These are phyloP conservation scores for Ophioderma brevispina DNA, from an alignment of 35 echinoderm and acorn worm species.

Conservation along the genomic window DNA sequence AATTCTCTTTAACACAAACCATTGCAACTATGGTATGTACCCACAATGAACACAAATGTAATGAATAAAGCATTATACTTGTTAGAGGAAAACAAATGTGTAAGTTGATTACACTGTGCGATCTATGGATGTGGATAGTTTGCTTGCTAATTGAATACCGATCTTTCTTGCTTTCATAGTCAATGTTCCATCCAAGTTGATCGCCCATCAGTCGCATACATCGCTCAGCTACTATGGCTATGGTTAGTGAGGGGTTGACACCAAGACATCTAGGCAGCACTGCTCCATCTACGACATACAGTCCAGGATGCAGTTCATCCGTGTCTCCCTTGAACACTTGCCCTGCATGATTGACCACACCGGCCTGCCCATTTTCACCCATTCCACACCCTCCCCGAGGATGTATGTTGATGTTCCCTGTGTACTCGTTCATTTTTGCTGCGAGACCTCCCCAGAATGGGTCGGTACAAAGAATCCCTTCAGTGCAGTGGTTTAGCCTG, in stretches of 20 bases:
- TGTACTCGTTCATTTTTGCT: conserved; percentile 47
- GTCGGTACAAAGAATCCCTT: conserved; percentile 67
- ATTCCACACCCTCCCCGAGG: conserved; percentile 78
- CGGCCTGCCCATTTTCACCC: conserved; percentile 61
- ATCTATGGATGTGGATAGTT: too few relatives aligned
- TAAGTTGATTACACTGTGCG: too few relatives aligned
- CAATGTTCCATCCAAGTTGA: conserved; percentile 60
- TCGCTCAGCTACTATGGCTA: conserved; percentile 66
- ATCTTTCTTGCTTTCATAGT: conserved; percentile 55
- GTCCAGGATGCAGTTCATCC: conserved; percentile 57
- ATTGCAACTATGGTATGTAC: too few relatives aligned
- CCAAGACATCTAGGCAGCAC: conserved; percentile 80
- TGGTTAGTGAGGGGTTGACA: conserved; percentile 81
- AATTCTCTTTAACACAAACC: too few relatives aligned
- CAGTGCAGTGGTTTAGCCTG: conserved; percentile 28
- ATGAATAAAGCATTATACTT: too few relatives aligned
- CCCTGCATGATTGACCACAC: conserved; percentile 79
- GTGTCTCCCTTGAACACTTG: conserved; percentile 65
- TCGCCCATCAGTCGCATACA: conserved; percentile 75
- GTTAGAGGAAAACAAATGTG: too few relatives aligned
- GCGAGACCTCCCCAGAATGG: conserved; percentile 74
- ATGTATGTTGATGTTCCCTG: conserved; percentile 73
- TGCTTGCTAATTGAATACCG: too few relatives aligned
- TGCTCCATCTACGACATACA: conserved; percentile 78
- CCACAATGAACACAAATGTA: too few relatives aligned